These are phyloP conservation scores for Manis pentadactyla DNA, from an alignment of 2,797 vertebrate species.

Conservation along the genomic window DNA sequence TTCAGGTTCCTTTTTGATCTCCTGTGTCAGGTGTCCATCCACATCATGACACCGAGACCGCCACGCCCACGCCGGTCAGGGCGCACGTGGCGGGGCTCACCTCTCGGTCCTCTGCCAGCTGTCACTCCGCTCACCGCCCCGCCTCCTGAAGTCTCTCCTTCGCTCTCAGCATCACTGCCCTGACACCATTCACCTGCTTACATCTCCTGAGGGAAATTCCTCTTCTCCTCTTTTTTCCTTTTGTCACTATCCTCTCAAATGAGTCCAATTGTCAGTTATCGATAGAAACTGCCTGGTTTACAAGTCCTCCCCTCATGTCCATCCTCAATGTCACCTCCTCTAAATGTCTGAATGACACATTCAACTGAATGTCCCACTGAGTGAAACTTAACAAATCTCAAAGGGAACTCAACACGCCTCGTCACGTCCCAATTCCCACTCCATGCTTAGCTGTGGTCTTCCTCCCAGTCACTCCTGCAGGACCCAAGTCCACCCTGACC, in stretches of 20 bases:
- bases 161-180: accelerated
- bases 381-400: background rate
- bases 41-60: accelerated
- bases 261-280: background rate
- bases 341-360: background rate
- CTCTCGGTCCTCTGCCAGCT: no score
- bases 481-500: background rate
- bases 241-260: background rate
- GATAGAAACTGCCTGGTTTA: background rate
- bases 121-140: background rate
- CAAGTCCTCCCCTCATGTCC: background rate
- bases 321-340: background rate
- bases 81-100: background rate
- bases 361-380: background rate
- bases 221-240: background rate
- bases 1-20: background rate
- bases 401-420: background rate
- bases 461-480: background rate
- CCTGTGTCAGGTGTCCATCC: background rate
- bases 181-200: background rate
- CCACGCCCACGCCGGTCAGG: no score
- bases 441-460: background rate
- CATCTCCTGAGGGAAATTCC: background rate
- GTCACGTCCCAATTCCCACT: no score
- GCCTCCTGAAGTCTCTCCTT: background rate